Evolutionary conservation across 2,113 vertebrate genomes (phyloP).

Genomic region (Capreolus pygargus): DNA sequence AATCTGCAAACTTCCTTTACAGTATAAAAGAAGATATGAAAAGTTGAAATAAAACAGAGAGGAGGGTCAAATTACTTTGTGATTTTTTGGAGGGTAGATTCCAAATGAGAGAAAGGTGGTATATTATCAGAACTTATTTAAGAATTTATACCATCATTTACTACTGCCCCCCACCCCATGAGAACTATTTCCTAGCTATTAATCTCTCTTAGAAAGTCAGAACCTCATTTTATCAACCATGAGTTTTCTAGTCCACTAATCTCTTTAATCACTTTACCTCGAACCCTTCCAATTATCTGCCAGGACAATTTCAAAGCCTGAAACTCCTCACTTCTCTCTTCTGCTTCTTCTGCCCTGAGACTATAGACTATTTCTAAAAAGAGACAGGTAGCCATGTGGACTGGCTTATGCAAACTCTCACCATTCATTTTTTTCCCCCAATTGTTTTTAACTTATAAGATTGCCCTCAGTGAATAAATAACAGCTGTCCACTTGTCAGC

Average conservation of each 20-base stretch:
- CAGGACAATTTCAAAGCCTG: neutral
- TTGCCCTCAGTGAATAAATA: neutral
- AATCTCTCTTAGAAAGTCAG: slow-evolving; percentile 1
- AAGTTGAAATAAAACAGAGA: slow-evolving; percentile 31
- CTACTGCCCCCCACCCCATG: neutral
- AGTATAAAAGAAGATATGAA: slow-evolving; percentile 34
- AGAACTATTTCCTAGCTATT: slow-evolving; percentile 28
- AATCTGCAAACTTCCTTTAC: slow-evolving; percentile 2
- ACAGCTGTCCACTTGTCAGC: neutral
- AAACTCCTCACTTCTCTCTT: neutral
- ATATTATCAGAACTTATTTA: slow-evolving; percentile 2
- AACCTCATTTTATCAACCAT: neutral
- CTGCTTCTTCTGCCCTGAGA: neutral
- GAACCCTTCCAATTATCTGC: slow-evolving; percentile 19
- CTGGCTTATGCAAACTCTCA: slow-evolving; percentile 25
- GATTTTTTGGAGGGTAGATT: neutral
- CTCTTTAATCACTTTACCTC: slow-evolving; percentile 5
- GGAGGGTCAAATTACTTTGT: slow-evolving; percentile 6
- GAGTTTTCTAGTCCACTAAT: slow-evolving; percentile 42
- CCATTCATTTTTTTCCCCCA: neutral
- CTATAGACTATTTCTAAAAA: slow-evolving; percentile 16
- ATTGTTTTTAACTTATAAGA: slow-evolving; percentile 24
- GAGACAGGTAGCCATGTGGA: neutral
- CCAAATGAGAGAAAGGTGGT: neutral
- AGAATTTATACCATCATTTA: slow-evolving; percentile 44